These are phyloP conservation scores for Hemicentrotus pulcherrimus DNA, from an alignment of 35 echinoderm and acorn worm genomes.

Conservation along the genomic window DNA sequence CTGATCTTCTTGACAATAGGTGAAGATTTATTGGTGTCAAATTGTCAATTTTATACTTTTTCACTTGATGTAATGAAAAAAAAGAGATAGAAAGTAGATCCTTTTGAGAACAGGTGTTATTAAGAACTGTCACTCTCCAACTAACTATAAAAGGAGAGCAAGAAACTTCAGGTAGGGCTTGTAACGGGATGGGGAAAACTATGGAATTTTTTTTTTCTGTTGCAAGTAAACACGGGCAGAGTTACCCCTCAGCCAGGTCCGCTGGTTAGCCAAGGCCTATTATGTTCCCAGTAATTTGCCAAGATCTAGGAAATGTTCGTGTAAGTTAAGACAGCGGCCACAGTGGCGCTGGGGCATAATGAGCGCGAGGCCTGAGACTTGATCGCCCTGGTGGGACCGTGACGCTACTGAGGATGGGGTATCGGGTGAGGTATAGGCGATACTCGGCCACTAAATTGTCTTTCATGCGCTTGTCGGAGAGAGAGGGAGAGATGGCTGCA, in stretches of 20 bases:
- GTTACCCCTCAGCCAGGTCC: conserved; percentile 38
- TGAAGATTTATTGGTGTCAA: neutral
- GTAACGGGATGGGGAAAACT: neutral
- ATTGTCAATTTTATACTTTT: neutral
- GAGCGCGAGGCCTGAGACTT: conserved; percentile 38
- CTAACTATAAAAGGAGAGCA: neutral
- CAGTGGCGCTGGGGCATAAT: conserved; percentile 44
- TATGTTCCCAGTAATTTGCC: conserved; percentile 49
- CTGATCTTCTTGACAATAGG: neutral
- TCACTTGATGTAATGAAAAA: neutral
- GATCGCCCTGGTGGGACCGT: conserved; percentile 46
- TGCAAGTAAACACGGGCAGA: conserved; percentile 47
- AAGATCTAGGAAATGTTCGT: conserved; percentile 55
- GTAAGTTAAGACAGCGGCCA: conserved; percentile 50
- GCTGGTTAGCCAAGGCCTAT: conserved; percentile 48
- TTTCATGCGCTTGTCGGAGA: neutral
- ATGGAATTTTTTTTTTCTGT: conserved; percentile 38
- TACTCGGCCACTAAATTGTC: conserved; percentile 53
- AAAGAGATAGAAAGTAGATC: neutral
- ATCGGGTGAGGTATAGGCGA: conserved; percentile 38
- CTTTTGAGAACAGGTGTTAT: neutral
- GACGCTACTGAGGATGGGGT: conserved; percentile 44
- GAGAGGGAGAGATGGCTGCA: neutral
- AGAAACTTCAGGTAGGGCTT: neutral
- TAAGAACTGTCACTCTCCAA: neutral